Base-by-base conservation (phyloP, 2,113 vertebrate genomes). In the Ailurus styani region DNA sequence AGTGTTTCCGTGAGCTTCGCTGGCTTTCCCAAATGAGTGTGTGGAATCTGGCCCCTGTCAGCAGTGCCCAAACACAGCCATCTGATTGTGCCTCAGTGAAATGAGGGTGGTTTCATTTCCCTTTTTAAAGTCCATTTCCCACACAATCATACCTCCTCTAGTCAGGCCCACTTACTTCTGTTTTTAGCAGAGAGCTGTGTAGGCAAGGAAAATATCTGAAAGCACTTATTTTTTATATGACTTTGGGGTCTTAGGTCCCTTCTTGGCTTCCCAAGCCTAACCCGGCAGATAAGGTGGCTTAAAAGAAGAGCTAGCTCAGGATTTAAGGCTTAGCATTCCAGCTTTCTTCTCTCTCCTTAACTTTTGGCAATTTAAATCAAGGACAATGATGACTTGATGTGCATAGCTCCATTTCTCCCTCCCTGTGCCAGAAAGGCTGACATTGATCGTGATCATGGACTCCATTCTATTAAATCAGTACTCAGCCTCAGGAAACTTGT, bases 1-100 rank as follows among this genome's bases (percentile, higher is more conserved):
- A 95, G 92, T 88, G 96, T 97, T 98, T 97, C 95, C 10, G 0
- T 17, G 96, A 97, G 97, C 94, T 95, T 96, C 1, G 45, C 87
- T 91, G 97, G 97, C 94, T 96, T 98, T 94, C 95, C 94, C 97
- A 85, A 88, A 95, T 66, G 93, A 96, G 81, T 77, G 3, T 81
- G 92, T 77, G 82, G 75, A 96, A 95, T 96, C 94, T 84, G 96
- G 96, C 45, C 92, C 77, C 55, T 60, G 90, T 96, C 95, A 97
- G 97, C 97, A 95, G 77, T 60, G 96, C 95, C 90, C 95, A 90
- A 85, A 93, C 93, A 88, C 70, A 64, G 66, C 79, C 68, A n/a
- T 95, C 96, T 79, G 90, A 97, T 81, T 84, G 95, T 92, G 96
- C 87, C 94, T 96, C 79, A 42, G 92, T 96, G 95, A 90, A 90